phyloP scores from a whole-genome alignment of 2,888 invertebrate species.

The Orgyia antiqua region DNA sequence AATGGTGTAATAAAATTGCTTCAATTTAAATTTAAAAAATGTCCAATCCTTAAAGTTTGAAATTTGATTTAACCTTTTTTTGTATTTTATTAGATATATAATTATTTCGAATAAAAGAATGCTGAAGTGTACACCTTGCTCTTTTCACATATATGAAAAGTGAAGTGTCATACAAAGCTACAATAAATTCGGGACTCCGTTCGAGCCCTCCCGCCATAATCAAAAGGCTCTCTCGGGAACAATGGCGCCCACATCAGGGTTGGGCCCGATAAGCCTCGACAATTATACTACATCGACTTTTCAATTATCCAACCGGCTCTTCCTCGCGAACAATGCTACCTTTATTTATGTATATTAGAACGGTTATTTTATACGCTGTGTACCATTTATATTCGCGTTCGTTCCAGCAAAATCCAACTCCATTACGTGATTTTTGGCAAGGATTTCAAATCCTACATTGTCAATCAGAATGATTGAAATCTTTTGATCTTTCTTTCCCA shows the following conservation, averaged over 20 bases:
- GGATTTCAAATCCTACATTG: no score
- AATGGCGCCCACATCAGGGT: constrained; percentile 73
- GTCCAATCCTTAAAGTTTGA: no score
- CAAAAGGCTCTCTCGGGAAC: constrained; percentile 75
- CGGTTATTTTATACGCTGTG: constrained; percentile 65
- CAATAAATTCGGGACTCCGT: constrained; percentile 66
- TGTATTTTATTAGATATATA: no score
- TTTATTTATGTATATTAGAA: constrained; percentile 75
- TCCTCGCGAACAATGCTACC: constrained; percentile 68
- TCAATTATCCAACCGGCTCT: constrained; percentile 73
- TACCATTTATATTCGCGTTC: constrained; percentile 48
- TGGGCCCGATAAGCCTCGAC: constrained; percentile 73
- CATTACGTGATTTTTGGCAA: constrained; percentile 32
- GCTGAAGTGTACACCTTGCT: constrained; percentile 42
- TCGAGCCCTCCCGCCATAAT: constrained; percentile 64
- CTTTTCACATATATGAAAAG: constrained; percentile 62
- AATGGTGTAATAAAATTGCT: no score
- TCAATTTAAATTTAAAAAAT: no score
- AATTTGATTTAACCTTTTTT: no score
- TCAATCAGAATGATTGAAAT: no score
- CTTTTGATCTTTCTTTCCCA: no score
- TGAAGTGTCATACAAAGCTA: constrained; percentile 72
- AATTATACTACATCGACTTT: constrained; percentile 79
- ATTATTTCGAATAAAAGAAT: no score
- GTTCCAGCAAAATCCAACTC: constrained; percentile 37